Percentiles rank a stretch among this genome's conserved stretches.
Evolutionary conservation across 2,113 vertebrate species (phyloP).

Genomic region (Solenodon paradoxus): DNA sequence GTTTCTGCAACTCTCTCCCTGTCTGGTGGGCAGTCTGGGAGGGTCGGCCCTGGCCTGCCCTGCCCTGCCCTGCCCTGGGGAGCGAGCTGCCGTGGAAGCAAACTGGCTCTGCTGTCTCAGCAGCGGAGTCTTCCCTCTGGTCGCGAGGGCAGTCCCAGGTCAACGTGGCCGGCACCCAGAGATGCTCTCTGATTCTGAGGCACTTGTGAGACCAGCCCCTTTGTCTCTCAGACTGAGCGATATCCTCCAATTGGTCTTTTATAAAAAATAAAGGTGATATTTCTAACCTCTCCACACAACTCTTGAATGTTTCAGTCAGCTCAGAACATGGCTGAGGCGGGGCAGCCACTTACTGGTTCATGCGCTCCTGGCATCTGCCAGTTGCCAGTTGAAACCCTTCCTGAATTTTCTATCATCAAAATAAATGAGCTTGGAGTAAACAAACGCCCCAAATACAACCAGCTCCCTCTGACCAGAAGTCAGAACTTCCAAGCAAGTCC

Average conservation of each 20-base stretch:
- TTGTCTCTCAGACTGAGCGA: neutral
- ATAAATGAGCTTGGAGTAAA: slow-evolving; percentile 25
- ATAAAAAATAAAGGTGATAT: neutral
- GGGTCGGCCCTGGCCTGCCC: neutral
- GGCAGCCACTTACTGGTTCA: neutral
- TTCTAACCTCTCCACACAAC: neutral
- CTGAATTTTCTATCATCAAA: neutral
- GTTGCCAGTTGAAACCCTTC: neutral
- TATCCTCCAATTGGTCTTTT: neutral
- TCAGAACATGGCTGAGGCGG: neutral
- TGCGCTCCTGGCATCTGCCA: neutral
- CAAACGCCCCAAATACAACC: neutral
- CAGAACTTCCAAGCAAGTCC: neutral
- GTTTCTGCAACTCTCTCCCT: too few species aligned
- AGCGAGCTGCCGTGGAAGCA: neutral
- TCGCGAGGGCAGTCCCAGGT: too few species aligned
- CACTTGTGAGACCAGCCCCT: neutral
- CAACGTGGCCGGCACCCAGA: too few species aligned
- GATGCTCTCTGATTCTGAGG: too few species aligned
- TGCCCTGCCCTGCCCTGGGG: too few species aligned
- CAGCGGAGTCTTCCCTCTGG: neutral
- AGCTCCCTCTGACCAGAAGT: neutral
- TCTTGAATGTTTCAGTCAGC: neutral
- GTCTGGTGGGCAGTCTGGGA: too few species aligned
- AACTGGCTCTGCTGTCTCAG: neutral